A percentile compares a stretch with the other conserved stretches of the same genome.
These are phyloP conservation scores for Xiphophorus maculatus DNA, from an alignment of 2,113 vertebrate species.

Conservation along the genomic window DNA sequence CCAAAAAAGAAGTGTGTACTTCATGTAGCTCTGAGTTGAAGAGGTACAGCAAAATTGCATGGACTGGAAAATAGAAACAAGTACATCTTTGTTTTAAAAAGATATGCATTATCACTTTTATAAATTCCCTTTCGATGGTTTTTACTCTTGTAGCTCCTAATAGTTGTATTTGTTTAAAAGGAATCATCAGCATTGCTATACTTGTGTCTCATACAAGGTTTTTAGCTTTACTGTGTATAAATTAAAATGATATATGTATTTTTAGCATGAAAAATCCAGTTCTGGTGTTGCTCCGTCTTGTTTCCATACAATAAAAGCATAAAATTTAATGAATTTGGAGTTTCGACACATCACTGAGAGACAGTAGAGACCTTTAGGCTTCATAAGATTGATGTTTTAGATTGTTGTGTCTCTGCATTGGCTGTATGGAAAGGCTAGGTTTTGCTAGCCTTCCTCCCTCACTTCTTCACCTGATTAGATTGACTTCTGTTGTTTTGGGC, in stretches of 20 bases:
- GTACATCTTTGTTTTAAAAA: too few relatives aligned
- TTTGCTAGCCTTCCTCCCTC: conserved; percentile 34
- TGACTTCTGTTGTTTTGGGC: conserved; percentile 70
- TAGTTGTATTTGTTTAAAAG: not conserved
- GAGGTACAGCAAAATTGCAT: not conserved
- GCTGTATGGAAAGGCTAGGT: not conserved
- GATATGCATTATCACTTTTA: not conserved
- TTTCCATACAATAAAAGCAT: too few relatives aligned
- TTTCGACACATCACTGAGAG: conserved; percentile 57
- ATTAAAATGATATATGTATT: not conserved
- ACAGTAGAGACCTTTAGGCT: conserved; percentile 45
- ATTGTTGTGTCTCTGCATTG: conserved; percentile 11
- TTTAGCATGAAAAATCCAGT: not conserved
- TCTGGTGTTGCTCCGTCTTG: too few relatives aligned
- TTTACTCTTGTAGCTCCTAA: not conserved
- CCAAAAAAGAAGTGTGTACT: conserved; percentile 1
- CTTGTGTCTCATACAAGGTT: not conserved
- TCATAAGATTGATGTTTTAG: conserved; percentile 63
- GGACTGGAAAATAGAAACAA: not conserved
- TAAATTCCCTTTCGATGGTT: not conserved
- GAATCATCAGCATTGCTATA: not conserved
- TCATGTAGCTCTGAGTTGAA: conserved; percentile 11
- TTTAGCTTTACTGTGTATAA: not conserved
- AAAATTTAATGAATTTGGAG: too few relatives aligned
- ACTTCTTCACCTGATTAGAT: conserved; percentile 67